Base-by-base conservation (phyloP, 2,113 vertebrate genomes). In the Cricetomys ansorgei region DNA sequence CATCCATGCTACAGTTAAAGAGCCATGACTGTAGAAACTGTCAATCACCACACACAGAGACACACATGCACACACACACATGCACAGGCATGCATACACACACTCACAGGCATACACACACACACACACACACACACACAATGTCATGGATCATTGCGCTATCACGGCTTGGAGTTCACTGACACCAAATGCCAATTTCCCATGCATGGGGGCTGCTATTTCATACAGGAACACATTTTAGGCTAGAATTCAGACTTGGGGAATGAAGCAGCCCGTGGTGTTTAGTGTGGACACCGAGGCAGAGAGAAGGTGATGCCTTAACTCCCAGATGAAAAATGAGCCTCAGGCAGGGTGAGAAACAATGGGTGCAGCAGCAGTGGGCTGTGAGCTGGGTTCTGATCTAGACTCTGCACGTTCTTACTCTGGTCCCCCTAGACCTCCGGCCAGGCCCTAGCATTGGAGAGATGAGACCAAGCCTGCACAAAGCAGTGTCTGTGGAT, bases 241-340 rank as follows among this genome's bases (percentile, higher is more conserved):
- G 45, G 23, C 15, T 4, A 0, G 72, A 21, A 34, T 27, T 17
- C 70, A 59, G 76, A 43, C n/a, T 59, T 15, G 43, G 48, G 43
- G 0, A 10, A 6, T 0, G 31, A 77, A 21, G 16, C 37, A 57
- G 15, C 11, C 45, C 3, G 0, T 3, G 0, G 13, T 55, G 27
- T 69, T 4, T 50, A 50, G 13, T 40, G 34, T 48, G 53, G 92
- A 50, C 59, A 11, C 64, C 48, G 79, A 87, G 12, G 55, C 45
- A 40, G 50, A 34, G n/a, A 27, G 12, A 57, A 73, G 27, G 25
- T 11, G 10, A 8, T 29, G n/a, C 17, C 50, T 64, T 53, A 16
- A 21, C 67, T 15, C 25, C 40, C 69, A 73, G 37, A 45, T 7
- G 12, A 40, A 87, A 17, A n/a, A 11, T 15, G 55, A 9, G 19